Evolutionary conservation across 2,797 vertebrate species (phyloP), one percentile per base, ranked within the genome.

Genomic region (Notoglanidium macrostoma): DNA sequence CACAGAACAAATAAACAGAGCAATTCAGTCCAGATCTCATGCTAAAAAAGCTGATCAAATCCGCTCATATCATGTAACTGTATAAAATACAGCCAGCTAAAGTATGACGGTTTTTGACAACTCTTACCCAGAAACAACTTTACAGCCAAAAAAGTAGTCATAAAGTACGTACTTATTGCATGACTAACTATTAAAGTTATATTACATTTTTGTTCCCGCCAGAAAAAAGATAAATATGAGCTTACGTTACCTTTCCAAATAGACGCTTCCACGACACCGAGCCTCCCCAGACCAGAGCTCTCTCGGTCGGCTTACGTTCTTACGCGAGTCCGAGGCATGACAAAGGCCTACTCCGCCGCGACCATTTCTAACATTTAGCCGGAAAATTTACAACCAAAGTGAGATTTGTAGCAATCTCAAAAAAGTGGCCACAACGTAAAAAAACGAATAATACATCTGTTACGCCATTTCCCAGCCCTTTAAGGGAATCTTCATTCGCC

Each of bases 241-340:
- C 55, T 26, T 61, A 65, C 8, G 9, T 65, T 73, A 87, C 89
- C 90, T 87, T 49, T 87, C 23, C 32, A 78, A 77, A 12, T 12
- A 74, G 10, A 32, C 35, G 17, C 23, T 23, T 63, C 26, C 67
- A 59, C 8, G 2, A 44, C 17, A 19, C 21, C 1, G 10, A 19
- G 40, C 67, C 12, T 78, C 73, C 46, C 29, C 72, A 26, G 63
- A 72, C 86, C 76, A 46, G 51, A 81, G 86, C 90, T 84, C 65
- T 63, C n/a, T 14, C 19, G 35, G 54, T 65, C 83, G 89, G 49
- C 51, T 90, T 88, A 90, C 68, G 88, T 51, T 54, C 2, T 68
- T 68, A 94, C 84, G 90, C 88, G 87, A 87, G 85, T 90, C 94
- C 94, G 94, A 93, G 95, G 95, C 92, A 89, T 93, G 59, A 70